phyloP scores from a whole-genome alignment of 1,140 invertebrate species.

The Macrotrachela quadricornifera region DNA sequence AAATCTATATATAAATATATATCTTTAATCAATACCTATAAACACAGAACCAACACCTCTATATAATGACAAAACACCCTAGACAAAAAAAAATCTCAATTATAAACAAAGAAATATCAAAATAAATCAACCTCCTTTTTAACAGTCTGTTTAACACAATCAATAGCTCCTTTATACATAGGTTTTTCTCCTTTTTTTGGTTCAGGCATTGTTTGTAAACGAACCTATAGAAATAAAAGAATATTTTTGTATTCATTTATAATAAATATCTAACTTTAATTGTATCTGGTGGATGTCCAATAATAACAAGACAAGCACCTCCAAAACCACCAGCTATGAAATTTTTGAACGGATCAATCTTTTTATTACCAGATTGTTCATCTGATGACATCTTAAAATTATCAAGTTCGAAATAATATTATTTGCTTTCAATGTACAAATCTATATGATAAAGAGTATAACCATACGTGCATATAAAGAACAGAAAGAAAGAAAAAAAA shows the following conservation, averaged over 20 bases:
- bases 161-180: conserved; percentile 65
- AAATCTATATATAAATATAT: too few species aligned
- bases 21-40: too few species aligned
- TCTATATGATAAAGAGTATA: too few species aligned
- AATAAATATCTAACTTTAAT: conserved; percentile 35
- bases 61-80: conserved; percentile 35
- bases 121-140: conserved; percentile 44
- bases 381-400: conserved; percentile 4
- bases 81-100: too few species aligned
- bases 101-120: not conserved
- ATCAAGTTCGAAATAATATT: too few species aligned
- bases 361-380: conserved; percentile 6
- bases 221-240: too few species aligned
- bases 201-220: conserved; percentile 67
- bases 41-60: conserved; percentile 43
- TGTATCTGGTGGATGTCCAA: conserved; percentile 74
- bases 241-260: too few species aligned
- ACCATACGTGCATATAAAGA: too few species aligned
- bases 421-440: too few species aligned
- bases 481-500: too few species aligned
- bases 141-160: conserved; percentile 83
- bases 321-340: conserved; percentile 88
- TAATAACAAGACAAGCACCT: conserved; percentile 71
- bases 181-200: conserved; percentile 47
- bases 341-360: conserved; percentile 52